phyloP scores from a whole-genome alignment of 2,797 vertebrate species.

The Leucoraja ocellata region DNA sequence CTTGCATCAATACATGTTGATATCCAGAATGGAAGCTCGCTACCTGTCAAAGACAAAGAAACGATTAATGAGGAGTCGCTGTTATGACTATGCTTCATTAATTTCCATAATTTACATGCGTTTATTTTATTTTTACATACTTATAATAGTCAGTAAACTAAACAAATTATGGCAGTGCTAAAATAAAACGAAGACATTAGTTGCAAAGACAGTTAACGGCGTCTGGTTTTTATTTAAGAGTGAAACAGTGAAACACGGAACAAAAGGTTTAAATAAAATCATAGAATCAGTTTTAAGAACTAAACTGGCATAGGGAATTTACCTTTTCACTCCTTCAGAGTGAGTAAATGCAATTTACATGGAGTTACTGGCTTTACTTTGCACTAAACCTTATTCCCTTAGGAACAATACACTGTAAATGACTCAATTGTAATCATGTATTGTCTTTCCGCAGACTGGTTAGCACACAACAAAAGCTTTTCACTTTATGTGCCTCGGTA shows the following conservation, averaged over 20 bases:
- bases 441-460: too few species aligned
- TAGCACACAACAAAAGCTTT: too few species aligned
- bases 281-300: not conserved
- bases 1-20: slow-evolving; percentile 27
- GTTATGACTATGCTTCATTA: slow-evolving; percentile 22
- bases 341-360: not conserved
- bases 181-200: not conserved
- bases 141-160: not conserved
- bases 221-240: not conserved
- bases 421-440: too few species aligned
- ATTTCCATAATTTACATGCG: slow-evolving; percentile 22
- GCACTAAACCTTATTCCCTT: too few species aligned
- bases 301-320: not conserved
- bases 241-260: not conserved
- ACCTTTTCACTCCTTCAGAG: too few species aligned
- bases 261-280: not conserved
- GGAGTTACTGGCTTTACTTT: too few species aligned
- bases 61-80: slow-evolving; percentile 25
- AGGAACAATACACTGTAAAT: too few species aligned
- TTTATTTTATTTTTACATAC: slow-evolving; percentile 12
- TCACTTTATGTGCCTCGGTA: too few species aligned
- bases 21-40: slow-evolving; percentile 16
- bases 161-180: not conserved
- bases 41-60: slow-evolving; percentile 29
- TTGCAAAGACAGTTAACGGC: not conserved